phyloP scores from a whole-genome alignment of 2,888 invertebrate genomes.

The Eulithis prunata region DNA sequence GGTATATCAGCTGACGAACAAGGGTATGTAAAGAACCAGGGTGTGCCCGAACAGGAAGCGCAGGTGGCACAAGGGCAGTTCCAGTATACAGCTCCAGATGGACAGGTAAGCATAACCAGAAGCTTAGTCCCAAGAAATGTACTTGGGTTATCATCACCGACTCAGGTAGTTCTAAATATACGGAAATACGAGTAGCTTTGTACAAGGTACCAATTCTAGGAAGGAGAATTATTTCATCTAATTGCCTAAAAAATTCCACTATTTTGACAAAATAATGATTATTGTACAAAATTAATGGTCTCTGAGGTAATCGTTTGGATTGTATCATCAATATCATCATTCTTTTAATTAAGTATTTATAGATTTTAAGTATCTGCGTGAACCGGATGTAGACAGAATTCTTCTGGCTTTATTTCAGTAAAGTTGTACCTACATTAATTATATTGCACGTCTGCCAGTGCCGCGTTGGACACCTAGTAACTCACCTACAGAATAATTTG shows the following conservation, averaged over 20 bases:
- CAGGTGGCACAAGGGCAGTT: constrained; percentile 86
- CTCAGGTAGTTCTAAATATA: no score
- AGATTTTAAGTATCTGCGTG: constrained; percentile 6
- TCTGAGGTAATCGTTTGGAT: constrained; percentile 19
- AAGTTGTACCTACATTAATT: constrained; percentile 33
- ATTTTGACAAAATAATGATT: constrained; percentile 6
- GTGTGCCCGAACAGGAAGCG: constrained; percentile 79
- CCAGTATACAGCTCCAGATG: constrained; percentile 85
- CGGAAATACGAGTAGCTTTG: no score
- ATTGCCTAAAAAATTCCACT: neutral
- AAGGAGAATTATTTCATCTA: no score
- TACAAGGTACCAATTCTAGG: no score
- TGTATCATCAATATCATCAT: constrained; percentile 8
- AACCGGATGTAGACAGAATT: constrained; percentile 39
- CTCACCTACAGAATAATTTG: no score
- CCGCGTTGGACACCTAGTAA: constrained; percentile 4
- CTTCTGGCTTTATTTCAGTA: constrained; percentile 24
- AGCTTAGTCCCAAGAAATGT: no score
- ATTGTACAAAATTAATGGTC: constrained; percentile 22
- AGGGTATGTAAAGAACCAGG: constrained; percentile 84
- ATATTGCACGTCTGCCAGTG: constrained; percentile 14
- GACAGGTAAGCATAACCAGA: constrained; percentile 64
- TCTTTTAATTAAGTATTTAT: constrained; percentile 16
- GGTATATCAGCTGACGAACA: constrained; percentile 86
- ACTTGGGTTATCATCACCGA: no score